Evolutionary conservation across 2,113 vertebrate genomes (phyloP).

Genomic region (Apeltes quadracus): DNA sequence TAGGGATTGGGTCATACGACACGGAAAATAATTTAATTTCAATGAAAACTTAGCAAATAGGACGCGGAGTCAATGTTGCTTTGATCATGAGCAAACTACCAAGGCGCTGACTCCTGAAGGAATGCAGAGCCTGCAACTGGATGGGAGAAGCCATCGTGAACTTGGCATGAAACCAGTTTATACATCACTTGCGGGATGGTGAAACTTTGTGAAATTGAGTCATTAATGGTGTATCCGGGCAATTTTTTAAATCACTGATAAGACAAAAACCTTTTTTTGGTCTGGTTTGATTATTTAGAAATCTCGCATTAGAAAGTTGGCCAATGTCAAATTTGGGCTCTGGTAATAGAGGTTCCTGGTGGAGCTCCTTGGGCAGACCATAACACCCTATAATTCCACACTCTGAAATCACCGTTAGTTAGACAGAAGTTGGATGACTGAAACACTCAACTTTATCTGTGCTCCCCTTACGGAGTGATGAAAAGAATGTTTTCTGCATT

Average conservation of each 20-base stretch:
- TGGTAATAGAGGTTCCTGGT: background rate
- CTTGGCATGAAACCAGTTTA: background rate
- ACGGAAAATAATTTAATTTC: background rate
- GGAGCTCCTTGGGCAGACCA: background rate
- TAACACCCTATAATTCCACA: background rate
- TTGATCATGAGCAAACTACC: no score
- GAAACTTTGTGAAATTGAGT: background rate
- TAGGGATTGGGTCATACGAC: background rate
- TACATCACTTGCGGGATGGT: background rate
- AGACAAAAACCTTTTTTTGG: background rate
- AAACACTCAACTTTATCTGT: background rate
- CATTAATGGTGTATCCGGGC: background rate
- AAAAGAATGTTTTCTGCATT: background rate
- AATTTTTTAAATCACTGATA: background rate
- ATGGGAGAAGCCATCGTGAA: background rate
- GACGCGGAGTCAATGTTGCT: background rate
- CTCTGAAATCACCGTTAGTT: background rate
- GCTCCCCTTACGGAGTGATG: background rate
- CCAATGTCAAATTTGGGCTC: background rate
- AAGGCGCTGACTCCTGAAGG: no score
- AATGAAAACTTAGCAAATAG: background rate
- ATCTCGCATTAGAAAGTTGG: background rate
- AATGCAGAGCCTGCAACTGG: background rate
- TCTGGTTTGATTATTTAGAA: background rate
- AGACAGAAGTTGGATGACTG: background rate